Percentiles rank a stretch among this genome's conserved stretches.
phyloP scores from a whole-genome alignment of 2,888 invertebrate species.

The Corbicula japonica region DNA sequence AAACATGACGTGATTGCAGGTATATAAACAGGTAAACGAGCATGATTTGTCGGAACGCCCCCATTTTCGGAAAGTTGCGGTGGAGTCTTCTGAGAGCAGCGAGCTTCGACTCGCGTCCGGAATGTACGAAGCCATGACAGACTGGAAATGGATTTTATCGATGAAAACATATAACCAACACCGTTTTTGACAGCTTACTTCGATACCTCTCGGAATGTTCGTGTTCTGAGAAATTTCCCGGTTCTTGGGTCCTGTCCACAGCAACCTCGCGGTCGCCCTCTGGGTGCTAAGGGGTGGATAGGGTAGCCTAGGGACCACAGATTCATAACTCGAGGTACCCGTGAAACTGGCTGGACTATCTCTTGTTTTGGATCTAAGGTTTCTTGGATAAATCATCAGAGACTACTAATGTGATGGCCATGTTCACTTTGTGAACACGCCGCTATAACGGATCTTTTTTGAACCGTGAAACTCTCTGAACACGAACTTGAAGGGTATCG shows the following conservation, averaged over 20 bases:
- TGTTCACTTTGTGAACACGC: too few species aligned
- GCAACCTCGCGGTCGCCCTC: constrained; percentile 61
- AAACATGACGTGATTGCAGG: too few species aligned
- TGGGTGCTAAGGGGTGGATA: constrained; percentile 63
- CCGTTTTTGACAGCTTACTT: constrained; percentile 56
- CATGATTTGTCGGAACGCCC: constrained; percentile 46
- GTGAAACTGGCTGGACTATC: constrained; percentile 15
- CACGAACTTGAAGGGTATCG: too few species aligned
- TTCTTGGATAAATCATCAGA: too few species aligned
- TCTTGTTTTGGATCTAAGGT: too few species aligned
- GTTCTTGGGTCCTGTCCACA: constrained; percentile 60
- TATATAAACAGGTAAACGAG: too few species aligned
- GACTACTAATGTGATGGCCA: too few species aligned
- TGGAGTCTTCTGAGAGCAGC: constrained; percentile 37
- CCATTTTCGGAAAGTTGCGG: constrained; percentile 32
- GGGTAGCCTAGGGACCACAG: constrained; percentile 66
- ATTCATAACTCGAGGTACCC: constrained; percentile 23
- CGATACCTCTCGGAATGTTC: constrained; percentile 67
- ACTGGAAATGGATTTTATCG: constrained; percentile 68
- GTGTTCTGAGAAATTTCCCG: constrained; percentile 64
- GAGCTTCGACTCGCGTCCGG: constrained; percentile 46
- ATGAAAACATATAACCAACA: constrained; percentile 44
- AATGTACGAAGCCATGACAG: constrained; percentile 45
- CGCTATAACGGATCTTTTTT: too few species aligned
- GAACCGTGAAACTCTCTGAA: too few species aligned